phyloP scores from a whole-genome alignment of 2,113 vertebrate genomes.

The Oryzias curvinotus region DNA sequence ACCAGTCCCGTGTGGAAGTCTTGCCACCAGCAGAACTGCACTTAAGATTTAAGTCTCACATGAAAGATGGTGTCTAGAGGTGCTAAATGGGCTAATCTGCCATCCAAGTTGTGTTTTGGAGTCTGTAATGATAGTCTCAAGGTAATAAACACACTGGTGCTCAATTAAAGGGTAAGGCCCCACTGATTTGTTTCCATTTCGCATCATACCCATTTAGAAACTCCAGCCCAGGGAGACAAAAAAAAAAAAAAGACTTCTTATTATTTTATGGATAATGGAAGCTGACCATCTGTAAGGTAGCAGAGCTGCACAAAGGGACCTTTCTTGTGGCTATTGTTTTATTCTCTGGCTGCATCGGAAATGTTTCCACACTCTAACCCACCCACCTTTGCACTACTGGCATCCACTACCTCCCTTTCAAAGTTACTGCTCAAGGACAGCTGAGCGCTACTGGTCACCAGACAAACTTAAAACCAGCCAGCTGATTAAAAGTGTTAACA shows the following conservation, averaged over 20 bases:
- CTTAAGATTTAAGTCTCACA: slow-evolving; percentile 64
- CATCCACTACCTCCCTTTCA: slow-evolving; percentile 72
- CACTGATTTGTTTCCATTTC: slow-evolving; percentile 55
- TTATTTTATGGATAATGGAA: slow-evolving; percentile 75
- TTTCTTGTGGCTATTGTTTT: slow-evolving; percentile 84
- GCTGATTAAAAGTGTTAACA: slow-evolving; percentile 75
- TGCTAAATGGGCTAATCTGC: slow-evolving; percentile 71
- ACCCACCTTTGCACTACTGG: slow-evolving; percentile 51
- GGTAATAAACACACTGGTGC: slow-evolving; percentile 64
- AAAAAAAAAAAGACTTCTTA: slow-evolving; percentile 43
- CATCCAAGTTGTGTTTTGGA: slow-evolving; percentile 47
- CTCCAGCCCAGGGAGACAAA: slow-evolving; percentile 68
- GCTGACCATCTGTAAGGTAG: slow-evolving; percentile 76
- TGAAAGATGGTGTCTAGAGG: slow-evolving; percentile 61
- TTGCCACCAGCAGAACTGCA: slow-evolving; percentile 63
- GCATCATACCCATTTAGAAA: slow-evolving; percentile 53
- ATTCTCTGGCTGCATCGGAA: slow-evolving; percentile 67
- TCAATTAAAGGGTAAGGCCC: slow-evolving; percentile 61
- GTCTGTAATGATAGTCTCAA: slow-evolving; percentile 58
- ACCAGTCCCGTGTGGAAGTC: slow-evolving; percentile 61
- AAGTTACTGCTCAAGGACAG: slow-evolving; percentile 79
- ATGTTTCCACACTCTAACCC: slow-evolving; percentile 76
- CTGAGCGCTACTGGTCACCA: slow-evolving; percentile 77
- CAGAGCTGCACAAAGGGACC: slow-evolving; percentile 75
- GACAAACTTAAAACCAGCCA: slow-evolving; percentile 66